Base-by-base conservation (phyloP, 2,113 vertebrate genomes). In the Calyptommatus sinebrachiatus region DNA sequence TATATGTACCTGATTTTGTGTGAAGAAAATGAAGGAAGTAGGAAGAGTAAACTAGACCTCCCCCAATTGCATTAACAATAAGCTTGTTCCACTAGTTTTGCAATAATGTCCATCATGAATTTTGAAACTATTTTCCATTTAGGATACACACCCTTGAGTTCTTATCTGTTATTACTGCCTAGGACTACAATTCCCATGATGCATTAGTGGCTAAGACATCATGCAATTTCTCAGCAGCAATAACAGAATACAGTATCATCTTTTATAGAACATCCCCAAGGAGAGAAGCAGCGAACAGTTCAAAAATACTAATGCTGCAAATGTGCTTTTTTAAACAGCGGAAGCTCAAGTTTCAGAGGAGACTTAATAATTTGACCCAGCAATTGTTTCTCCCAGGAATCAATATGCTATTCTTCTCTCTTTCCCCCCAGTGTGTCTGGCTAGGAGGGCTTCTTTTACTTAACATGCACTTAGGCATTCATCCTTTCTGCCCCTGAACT, bases 131-230 rank as follows among this genome's bases (percentile, higher is more conserved):
- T 45, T n/a, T 29, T n/a, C 50, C 28, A 29, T 45, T 48, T 61
- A 57, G 29, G 26, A 10, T 74, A 3, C 53, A 48, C 12, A 3
- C 28, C 75, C 7, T 24, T 22, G 60, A 53, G 28, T 61, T 24
- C 24, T 45, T 9, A 63, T 65, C 2, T 26, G 14, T 16, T 66
- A 24, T 65, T 28, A 2, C 5, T 62, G 12, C 73, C 24, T n/a
- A n/a, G 61, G 46, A 65, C 92, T 87, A 87, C 90, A 91, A 61
- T 62, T 90, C 89, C 91, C 89, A 53, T 86, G 48, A 84, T 87
- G 84, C 91, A 20, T 1, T 28, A 87, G 80, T 80, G 83, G 83
- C 29, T 71, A 31, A 75, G 70, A 41, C 24, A 78, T 72, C 76
- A 62, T 18, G 69, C 80, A 83, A 83, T 70, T 91, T 89, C 80